These are phyloP conservation scores for Cyrtorhinus lividipennis DNA, from an alignment of 1,140 invertebrate species.

Conservation along the genomic window DNA sequence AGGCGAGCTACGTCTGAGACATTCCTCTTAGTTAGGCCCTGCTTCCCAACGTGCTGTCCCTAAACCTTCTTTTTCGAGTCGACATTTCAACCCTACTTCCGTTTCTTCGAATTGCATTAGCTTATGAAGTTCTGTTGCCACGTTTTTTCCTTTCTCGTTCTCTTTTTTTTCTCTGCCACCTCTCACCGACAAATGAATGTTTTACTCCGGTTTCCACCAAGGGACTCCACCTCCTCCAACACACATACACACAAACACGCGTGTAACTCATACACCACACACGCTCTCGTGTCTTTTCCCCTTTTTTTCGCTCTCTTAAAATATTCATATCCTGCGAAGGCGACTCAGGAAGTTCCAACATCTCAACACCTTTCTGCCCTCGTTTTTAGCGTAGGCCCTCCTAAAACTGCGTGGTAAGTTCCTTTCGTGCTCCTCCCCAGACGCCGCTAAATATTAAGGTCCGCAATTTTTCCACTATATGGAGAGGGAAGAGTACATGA, in stretches of 20 bases:
- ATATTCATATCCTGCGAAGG: not conserved
- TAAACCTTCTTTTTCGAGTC: not conserved
- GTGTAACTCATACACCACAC: not conserved
- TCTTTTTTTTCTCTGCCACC: too few relatives aligned
- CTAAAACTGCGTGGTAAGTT: not conserved
- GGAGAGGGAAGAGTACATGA: too few relatives aligned
- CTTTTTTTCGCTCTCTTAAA: not conserved
- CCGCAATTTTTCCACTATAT: too few relatives aligned
- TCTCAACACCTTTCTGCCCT: not conserved
- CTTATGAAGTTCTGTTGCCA: constrained; percentile 5
- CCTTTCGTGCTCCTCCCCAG: not conserved
- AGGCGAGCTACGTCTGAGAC: constrained; percentile 7
- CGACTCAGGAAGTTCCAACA: not conserved
- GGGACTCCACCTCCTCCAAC: not conserved
- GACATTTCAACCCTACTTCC: not conserved
- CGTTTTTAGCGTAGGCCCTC: not conserved
- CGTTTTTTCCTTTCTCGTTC: not conserved
- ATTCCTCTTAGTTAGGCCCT: constrained; percentile 3
- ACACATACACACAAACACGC: not conserved
- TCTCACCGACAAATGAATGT: constrained; percentile 5
- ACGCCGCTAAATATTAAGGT: not conserved
- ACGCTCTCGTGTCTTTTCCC: not conserved
- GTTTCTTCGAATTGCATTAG: constrained; percentile 1
- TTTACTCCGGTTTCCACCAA: constrained; percentile 1
- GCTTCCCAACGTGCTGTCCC: not conserved